Evolutionary conservation across 2,113 vertebrate genomes (phyloP).

Genomic region (Acanthisitta chloris): DNA sequence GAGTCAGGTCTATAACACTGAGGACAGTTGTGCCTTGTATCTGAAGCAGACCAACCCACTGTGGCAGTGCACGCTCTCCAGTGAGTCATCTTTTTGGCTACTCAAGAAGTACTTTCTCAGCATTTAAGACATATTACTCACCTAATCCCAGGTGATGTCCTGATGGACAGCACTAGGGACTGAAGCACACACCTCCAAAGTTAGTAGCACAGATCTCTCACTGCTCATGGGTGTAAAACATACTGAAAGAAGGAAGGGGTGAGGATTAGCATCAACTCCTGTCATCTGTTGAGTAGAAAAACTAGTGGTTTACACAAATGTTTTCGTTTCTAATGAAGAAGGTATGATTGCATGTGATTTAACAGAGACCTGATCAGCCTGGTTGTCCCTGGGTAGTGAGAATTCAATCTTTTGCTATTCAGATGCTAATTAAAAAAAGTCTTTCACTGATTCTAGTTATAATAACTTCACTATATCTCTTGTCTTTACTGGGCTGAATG

Average conservation of each 20-base stretch:
- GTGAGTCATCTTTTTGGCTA: background rate
- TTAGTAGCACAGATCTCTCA: background rate
- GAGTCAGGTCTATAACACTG: background rate
- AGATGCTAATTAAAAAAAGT: conserved; percentile 66
- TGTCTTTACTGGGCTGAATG: conserved; percentile 61
- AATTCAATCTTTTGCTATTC: conserved; percentile 66
- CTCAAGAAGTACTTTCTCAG: background rate
- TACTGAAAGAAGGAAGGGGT: background rate
- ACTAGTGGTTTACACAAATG: background rate
- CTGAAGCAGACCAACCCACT: background rate
- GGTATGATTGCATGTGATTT: conserved; percentile 32
- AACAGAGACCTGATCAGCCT: conserved; percentile 23
- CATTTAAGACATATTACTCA: background rate
- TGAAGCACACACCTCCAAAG: background rate
- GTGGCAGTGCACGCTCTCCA: rapidly evolving
- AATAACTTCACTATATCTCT: conserved; percentile 65
- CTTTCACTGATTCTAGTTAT: conserved; percentile 61
- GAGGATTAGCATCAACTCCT: background rate
- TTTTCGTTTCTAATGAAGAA: conserved; percentile 47
- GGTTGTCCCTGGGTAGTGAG: conserved; percentile 37
- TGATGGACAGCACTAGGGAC: background rate
- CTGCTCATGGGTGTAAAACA: background rate
- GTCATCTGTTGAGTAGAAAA: background rate
- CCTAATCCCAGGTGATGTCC: background rate
- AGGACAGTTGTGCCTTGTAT: background rate